These are phyloP conservation scores for Sinhomidia bicolor DNA, from an alignment of 2,888 invertebrate genomes.

Conservation along the genomic window DNA sequence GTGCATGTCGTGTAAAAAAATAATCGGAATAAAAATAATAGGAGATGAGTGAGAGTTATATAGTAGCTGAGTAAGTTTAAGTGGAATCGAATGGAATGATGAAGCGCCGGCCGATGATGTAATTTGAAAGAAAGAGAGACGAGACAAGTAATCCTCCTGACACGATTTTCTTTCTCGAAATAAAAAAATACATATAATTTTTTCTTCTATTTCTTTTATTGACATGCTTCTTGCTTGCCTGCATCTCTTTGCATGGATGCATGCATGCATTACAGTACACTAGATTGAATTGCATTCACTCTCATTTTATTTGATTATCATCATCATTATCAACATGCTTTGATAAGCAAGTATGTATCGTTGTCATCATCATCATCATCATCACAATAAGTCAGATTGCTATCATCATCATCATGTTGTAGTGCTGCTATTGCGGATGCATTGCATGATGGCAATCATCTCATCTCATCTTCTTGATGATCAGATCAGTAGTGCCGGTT, in stretches of 20 bases:
- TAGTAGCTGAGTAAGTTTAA: background rate
- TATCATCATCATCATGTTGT: constrained; percentile 46
- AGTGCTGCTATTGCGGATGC: background rate
- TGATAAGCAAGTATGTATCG: constrained; percentile 2
- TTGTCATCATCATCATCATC: background rate
- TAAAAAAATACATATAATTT: no score
- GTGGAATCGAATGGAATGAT: constrained; percentile 24
- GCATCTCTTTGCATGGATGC: no score
- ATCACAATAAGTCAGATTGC: background rate
- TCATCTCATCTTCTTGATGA: background rate
- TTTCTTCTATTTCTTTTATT: background rate
- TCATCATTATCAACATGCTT: background rate
- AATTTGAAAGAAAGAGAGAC: constrained; percentile 30
- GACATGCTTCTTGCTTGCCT: background rate
- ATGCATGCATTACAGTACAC: background rate
- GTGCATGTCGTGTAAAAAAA: background rate
- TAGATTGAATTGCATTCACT: background rate
- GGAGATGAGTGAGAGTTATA: no score
- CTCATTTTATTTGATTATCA: no score
- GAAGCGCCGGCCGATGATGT: constrained; percentile 25
- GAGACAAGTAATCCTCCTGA: constrained; percentile 49
- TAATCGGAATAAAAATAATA: no score
- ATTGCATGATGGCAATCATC: constrained; percentile 23
- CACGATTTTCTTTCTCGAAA: constrained; percentile 41
- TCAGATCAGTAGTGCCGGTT: background rate